Evolutionary conservation across 2,888 invertebrate genomes (phyloP), one percentile per base, ranked within the genome.

Genomic region (Teleogryllus oceanicus): DNA sequence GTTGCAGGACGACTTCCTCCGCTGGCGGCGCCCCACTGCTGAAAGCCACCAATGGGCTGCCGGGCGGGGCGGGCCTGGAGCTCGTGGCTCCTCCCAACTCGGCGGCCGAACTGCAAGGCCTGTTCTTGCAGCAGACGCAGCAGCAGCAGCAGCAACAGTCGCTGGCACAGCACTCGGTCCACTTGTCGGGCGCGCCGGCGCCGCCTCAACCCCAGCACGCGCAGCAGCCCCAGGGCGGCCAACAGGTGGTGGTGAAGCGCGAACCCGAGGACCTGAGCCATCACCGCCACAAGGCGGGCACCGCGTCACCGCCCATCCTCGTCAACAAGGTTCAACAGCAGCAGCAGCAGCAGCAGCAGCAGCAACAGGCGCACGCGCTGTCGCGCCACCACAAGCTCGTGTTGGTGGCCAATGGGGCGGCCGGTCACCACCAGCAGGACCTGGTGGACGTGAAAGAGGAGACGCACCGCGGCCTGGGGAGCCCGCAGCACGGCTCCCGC

Each of bases 231-330:
- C 81, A 84, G 83, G 16, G 16, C 4, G 16, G n/a, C 16, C 83
- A 81, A 77, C 83, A 83, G 80, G 82, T 91, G 86, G 90, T 91
- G 86, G 92, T 94, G 87, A 94, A 94, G 89, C 91, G 94, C 87
- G 94, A 94, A 88, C 94, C 94, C 85, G 94, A 94, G 89, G 94
- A 94, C 87, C 90, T 94, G 84, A 94, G 93, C 89, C 89, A 89
- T 84, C 89, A 89, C 85, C 90, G 92, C 87, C 90, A 92, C 87
- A 92, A 92, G 89, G 88, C 90, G 16, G 62, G 62, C 62, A n/a
- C 62, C 11, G 62, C n/a, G 62, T 62, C 62, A 91, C 82, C 80
- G 88, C 84, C 86, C 89, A 84, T 88, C 88, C 83, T 87, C 88
- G 79, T 86, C 88, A 78, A 78, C 79, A 83, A 84, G 79, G 84